These are phyloP conservation scores for Otocyon megalotis DNA, from an alignment of 2,113 vertebrate genomes.

Conservation along the genomic window DNA sequence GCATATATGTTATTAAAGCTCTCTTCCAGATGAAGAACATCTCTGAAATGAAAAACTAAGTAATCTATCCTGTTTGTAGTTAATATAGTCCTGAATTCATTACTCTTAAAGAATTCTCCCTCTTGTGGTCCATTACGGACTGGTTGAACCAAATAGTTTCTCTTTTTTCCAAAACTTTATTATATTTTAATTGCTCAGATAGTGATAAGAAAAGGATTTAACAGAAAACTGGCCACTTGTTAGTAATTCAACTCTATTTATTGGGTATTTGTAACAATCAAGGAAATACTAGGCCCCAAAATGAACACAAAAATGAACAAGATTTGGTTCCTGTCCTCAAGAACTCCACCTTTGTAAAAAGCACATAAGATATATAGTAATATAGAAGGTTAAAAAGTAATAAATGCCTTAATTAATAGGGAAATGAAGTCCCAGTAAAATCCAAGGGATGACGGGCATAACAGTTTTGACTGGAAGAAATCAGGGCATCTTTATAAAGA, in stretches of 20 bases:
- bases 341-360: background rate
- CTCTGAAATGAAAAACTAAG: background rate
- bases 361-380: background rate
- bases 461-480: background rate
- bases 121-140: background rate
- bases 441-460: background rate
- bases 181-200: background rate
- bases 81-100: background rate
- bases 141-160: background rate
- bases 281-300: background rate
- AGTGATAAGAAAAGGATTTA: background rate
- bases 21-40: background rate
- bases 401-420: background rate
- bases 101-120: background rate
- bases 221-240: background rate
- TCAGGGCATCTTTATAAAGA: background rate
- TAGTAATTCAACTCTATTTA: conserved; percentile 2
- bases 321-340: background rate
- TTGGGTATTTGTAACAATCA: background rate
- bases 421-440: conserved; percentile 7
- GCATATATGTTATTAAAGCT: background rate
- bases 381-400: background rate
- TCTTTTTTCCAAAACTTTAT: background rate
- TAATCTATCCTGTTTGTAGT: background rate
- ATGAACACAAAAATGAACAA: background rate